Evolutionary conservation across 1,140 invertebrate genomes (phyloP).

Genomic region (Zaprionus kolodkinae): DNA sequence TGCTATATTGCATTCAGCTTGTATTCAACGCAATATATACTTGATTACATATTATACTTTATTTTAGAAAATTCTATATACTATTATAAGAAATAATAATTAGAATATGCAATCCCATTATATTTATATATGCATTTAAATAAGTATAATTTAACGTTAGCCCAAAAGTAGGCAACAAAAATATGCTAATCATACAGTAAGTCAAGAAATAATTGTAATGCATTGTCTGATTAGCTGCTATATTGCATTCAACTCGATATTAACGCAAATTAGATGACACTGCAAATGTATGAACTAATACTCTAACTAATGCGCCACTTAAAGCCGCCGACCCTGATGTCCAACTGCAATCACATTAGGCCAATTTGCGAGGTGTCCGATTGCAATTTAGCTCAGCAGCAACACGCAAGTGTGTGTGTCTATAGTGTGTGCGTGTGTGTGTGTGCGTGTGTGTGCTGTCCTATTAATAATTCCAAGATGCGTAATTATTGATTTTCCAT

Average conservation of each 20-base stretch:
- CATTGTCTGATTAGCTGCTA: neutral
- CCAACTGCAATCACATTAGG: conserved; percentile 1
- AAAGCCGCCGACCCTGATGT: neutral
- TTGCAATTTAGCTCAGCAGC: neutral
- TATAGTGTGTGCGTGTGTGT: neutral
- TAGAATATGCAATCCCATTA: no score
- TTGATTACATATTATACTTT: no score
- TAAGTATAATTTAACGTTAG: no score
- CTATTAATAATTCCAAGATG: conserved; percentile 83
- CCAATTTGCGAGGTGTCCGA: neutral
- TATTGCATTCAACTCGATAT: neutral
- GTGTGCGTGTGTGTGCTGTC: conserved; percentile 24
- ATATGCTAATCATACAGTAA: no score
- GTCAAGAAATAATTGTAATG: neutral
- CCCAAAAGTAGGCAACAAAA: no score
- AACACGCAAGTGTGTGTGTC: neutral
- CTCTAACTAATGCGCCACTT: neutral
- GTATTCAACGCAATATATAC: no score
- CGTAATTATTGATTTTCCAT: conserved; percentile 83
- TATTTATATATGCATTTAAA: no score
- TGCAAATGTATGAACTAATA: neutral
- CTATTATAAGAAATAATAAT: no score
- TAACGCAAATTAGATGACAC: neutral
- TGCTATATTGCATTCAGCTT: no score
- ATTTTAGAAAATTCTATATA: no score